Evolutionary conservation across 2,888 invertebrate species (phyloP).

Genomic region (Pterostichus niger): DNA sequence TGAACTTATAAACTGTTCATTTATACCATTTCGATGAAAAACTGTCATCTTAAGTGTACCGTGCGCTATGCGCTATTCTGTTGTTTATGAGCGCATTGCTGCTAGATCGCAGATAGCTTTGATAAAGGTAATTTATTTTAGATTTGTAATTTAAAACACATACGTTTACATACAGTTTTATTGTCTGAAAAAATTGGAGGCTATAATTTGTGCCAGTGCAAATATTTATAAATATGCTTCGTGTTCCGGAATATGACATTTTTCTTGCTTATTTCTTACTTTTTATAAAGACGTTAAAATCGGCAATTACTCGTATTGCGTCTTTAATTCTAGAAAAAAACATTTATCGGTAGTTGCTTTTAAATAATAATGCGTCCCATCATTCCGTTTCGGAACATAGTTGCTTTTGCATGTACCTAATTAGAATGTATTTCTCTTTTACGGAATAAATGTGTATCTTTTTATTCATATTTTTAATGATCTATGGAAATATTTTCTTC

Average conservation of each 20-base stretch:
- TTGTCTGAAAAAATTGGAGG: neutral
- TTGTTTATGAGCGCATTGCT: conserved; percentile 31
- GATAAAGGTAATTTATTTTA: conserved; percentile 45
- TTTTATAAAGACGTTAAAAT: conserved; percentile 17
- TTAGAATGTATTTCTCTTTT: neutral
- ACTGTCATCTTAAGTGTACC: conserved; percentile 28
- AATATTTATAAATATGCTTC: conserved; percentile 18
- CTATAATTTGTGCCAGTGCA: conserved; percentile 8
- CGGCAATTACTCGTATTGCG: conserved; percentile 6
- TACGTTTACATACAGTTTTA: conserved; percentile 3
- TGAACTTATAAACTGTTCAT: conserved; percentile 40
- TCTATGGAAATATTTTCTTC: conserved; percentile 4
- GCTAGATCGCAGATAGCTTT: conserved; percentile 27
- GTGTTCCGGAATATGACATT: conserved; percentile 1
- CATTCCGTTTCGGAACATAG: too few relatives aligned
- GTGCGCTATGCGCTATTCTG: conserved; percentile 1
- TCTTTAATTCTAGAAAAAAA: neutral
- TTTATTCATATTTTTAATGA: neutral
- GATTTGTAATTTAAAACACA: conserved; percentile 45
- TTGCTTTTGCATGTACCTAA: too few relatives aligned
- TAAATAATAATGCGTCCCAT: too few relatives aligned
- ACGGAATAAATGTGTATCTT: neutral
- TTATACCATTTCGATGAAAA: conserved; percentile 36
- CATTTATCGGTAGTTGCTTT: neutral
- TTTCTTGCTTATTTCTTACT: neutral